phyloP scores from a whole-genome alignment of 1,140 invertebrate species.

The Drosophila auraria region DNA sequence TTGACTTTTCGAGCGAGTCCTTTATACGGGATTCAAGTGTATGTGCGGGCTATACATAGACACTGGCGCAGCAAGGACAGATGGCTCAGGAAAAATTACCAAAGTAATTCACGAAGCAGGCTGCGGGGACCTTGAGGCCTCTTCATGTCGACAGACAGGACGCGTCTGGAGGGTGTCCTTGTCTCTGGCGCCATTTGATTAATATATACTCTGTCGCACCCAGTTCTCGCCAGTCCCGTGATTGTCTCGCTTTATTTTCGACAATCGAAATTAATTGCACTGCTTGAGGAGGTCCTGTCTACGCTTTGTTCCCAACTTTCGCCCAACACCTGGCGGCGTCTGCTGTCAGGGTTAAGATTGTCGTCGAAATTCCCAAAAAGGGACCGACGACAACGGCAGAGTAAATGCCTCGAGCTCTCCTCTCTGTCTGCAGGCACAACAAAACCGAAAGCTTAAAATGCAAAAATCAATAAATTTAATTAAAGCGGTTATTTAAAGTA shows the following conservation, averaged over 20 bases:
- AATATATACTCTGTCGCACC: slow-evolving; percentile 43
- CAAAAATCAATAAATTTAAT: slow-evolving; percentile 64
- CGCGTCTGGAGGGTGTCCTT: slow-evolving; percentile 26
- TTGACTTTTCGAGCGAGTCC: slow-evolving; percentile 69
- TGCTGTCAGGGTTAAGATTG: slow-evolving; percentile 32
- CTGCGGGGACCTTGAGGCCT: slow-evolving; percentile 46
- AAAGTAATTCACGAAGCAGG: slow-evolving; percentile 62
- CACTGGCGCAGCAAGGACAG: slow-evolving; percentile 24
- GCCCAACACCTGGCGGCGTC: slow-evolving; percentile 41
- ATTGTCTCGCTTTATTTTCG: slow-evolving; percentile 58
- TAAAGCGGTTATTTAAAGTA: slow-evolving; percentile 52
- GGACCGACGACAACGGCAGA: neutral
- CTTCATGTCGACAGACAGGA: slow-evolving; percentile 41
- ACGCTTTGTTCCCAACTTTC: slow-evolving; percentile 40
- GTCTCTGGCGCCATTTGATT: slow-evolving; percentile 66
- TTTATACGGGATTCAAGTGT: slow-evolving; percentile 1
- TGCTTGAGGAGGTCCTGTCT: slow-evolving; percentile 45
- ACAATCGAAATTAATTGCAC: slow-evolving; percentile 72
- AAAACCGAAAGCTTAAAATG: slow-evolving; percentile 41
- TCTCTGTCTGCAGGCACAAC: slow-evolving; percentile 18
- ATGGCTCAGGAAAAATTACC: slow-evolving; percentile 61
- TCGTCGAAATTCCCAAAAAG: slow-evolving; percentile 22
- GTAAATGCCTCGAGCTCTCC: slow-evolving; percentile 8
- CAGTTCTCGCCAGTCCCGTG: slow-evolving; percentile 27
- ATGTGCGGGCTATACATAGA: slow-evolving; percentile 12